phyloP scores from a whole-genome alignment of 2,888 invertebrate genomes.

The Cephus runcator region DNA sequence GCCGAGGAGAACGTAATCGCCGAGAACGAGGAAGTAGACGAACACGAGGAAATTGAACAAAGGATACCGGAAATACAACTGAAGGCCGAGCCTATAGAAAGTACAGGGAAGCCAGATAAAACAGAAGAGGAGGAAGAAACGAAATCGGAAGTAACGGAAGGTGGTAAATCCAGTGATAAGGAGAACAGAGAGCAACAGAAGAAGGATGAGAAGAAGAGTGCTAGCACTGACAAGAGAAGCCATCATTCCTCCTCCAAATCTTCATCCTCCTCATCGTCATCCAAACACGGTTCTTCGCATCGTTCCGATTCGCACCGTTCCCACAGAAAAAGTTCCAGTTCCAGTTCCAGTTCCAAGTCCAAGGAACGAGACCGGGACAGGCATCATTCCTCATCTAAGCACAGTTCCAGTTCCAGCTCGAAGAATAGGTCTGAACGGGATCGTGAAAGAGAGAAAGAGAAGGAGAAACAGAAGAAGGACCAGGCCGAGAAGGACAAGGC shows the following conservation, averaged over 20 bases:
- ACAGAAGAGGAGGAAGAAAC: constrained; percentile 34
- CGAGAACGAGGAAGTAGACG: constrained; percentile 47
- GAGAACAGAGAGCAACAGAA: constrained; percentile 66
- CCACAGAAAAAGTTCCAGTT: constrained; percentile 44
- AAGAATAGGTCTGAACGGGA: constrained; percentile 56
- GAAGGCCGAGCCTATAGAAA: constrained; percentile 8
- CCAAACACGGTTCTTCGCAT: constrained; percentile 53
- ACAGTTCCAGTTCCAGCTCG: constrained; percentile 39
- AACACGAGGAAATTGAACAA: constrained; percentile 26
- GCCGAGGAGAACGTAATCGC: constrained; percentile 32
- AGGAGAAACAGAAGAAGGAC: constrained; percentile 65
- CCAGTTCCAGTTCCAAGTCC: constrained; percentile 26
- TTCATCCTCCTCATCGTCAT: constrained; percentile 54
- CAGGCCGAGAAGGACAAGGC: constrained; percentile 77
- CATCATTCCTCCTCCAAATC: constrained; percentile 59
- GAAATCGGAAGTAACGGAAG: constrained; percentile 61
- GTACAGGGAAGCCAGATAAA: constrained; percentile 25
- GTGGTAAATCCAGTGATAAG: constrained; percentile 68
- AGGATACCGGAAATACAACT: constrained; percentile 8
- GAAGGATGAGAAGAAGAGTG: constrained; percentile 64
- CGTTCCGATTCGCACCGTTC: constrained; percentile 51
- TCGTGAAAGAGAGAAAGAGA: constrained; percentile 65
- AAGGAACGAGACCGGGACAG: neutral
- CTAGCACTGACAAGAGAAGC: constrained; percentile 59
- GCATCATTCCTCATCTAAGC: neutral